Evolutionary conservation across 2,888 invertebrate species (phyloP), one percentile per base, ranked within the genome.

Genomic region (Limnephilus marmoratus): DNA sequence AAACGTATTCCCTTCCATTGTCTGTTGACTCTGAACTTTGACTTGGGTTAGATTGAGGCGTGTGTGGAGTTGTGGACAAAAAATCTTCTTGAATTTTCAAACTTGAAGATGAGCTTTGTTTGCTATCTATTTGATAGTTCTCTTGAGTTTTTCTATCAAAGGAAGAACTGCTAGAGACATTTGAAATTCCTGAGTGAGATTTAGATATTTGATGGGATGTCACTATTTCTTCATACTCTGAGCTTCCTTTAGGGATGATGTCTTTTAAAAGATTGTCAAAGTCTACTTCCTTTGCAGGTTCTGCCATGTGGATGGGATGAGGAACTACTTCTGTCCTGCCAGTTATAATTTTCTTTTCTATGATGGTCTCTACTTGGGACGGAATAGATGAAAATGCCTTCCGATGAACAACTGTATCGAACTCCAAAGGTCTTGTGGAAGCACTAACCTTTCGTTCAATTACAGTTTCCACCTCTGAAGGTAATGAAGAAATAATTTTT

Each of bases 21-120:
- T 97, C 97, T 34, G 97, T 97, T 91, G 97, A 97, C 93, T 97
- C 96, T 9, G 97, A 97, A 94, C 97, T 97, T 94, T 97, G 97
- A 94, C 97, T 97, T 1, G 97, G 97, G 83, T 96, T 96, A 31
- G 97, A 97, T 92, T 96, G 96, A 53, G 97, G 97, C 53, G 97
- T 97, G 94, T 97, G 97, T 7, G 97, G 97, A n/a, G 68, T 68
- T 3, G 97, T 96, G 15, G 96, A 96, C 91, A 96, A 94, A 94
- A 96, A 95, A 85, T 96, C 96, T 93, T 96, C 94, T 94, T 93
- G 94, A 93, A 93, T 96, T 97, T 97, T 96, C 90, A 96, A 94
- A 94, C 96, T 96, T 86, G 96, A 96, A 18, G 97, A 96, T 29
- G 97, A 97, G 94, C 97, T 97, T 94, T 96, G 96, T 94, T 97